A percentile compares a stretch with the other conserved stretches of the same genome.
Conservation (phyloP, 1,140 invertebrate genomes). For the Aphaenogaster ashmeadi region DNA sequence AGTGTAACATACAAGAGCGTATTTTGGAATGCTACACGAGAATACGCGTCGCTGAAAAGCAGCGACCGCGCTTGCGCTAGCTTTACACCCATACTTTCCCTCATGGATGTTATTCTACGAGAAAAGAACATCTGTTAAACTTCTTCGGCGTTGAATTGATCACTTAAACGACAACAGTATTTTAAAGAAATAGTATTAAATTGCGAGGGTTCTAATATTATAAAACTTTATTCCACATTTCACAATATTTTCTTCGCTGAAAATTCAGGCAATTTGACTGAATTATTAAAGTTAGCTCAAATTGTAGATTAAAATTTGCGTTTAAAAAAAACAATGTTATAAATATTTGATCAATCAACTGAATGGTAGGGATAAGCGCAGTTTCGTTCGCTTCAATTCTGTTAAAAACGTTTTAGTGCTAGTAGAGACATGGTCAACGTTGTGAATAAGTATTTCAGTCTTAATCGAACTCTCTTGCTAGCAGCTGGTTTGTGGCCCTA, state of each 20-base stretch:
- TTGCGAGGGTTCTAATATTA: not conserved
- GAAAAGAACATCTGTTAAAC: conserved; percentile 20
- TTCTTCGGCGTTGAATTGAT: not conserved
- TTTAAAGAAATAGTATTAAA: not conserved
- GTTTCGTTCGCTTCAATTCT: no score
- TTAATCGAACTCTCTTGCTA: no score
- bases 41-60: not conserved
- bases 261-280: not conserved
- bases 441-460: no score
- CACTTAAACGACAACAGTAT: not conserved
- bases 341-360: not conserved
- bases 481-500: no score
- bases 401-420: not conserved
- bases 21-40: not conserved
- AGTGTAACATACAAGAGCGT: not conserved
- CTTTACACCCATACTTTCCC: not conserved
- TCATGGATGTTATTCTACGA: not conserved
- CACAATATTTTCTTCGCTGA: not conserved
- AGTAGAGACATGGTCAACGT: no score
- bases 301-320: not conserved
- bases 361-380: not conserved
- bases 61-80: not conserved
- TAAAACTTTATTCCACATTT: not conserved
- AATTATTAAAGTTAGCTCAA: conserved; percentile 13
- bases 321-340: not conserved